Percentiles rank a stretch among this genome's conserved stretches.
Evolutionary conservation across 35 echinoderm and acorn worm genomes (phyloP).

Genomic region (Amphiura filiformis): DNA sequence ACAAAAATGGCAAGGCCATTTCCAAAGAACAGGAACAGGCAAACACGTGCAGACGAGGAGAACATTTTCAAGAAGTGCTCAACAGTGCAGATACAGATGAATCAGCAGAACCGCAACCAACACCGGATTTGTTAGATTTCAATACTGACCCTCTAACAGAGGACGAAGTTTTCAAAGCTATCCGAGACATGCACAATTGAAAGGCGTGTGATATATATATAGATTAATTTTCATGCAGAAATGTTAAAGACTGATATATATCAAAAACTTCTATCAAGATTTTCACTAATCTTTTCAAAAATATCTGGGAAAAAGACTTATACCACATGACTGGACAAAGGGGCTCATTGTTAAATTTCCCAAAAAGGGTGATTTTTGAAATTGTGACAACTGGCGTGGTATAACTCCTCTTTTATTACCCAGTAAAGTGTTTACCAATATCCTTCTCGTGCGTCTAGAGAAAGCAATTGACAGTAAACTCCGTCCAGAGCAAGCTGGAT

Average conservation of each 20-base stretch:
- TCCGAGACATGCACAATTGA: neutral
- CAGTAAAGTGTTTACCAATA: conserved; percentile 25
- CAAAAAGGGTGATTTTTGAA: neutral
- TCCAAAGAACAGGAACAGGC: neutral
- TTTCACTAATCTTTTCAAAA: no score
- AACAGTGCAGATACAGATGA: neutral
- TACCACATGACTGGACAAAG: neutral
- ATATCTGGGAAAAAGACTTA: no score
- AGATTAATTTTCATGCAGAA: neutral
- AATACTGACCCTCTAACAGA: neutral
- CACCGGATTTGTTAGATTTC: neutral
- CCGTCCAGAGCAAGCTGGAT: conserved; percentile 17
- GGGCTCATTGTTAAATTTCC: neutral
- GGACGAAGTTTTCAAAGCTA: neutral
- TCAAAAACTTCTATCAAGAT: neutral
- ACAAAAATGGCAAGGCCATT: no score
- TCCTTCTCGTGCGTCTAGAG: neutral
- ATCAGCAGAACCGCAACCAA: neutral
- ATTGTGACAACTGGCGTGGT: conserved; percentile 20
- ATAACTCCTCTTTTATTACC: conserved; percentile 31
- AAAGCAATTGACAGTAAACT: neutral
- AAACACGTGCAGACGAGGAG: neutral
- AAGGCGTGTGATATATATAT: neutral
- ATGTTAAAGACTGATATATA: conserved; percentile 14
- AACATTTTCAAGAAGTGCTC: conserved; percentile 6